Conservation (phyloP, 2,113 vertebrate genomes). For the Myotis lucifugus region DNA sequence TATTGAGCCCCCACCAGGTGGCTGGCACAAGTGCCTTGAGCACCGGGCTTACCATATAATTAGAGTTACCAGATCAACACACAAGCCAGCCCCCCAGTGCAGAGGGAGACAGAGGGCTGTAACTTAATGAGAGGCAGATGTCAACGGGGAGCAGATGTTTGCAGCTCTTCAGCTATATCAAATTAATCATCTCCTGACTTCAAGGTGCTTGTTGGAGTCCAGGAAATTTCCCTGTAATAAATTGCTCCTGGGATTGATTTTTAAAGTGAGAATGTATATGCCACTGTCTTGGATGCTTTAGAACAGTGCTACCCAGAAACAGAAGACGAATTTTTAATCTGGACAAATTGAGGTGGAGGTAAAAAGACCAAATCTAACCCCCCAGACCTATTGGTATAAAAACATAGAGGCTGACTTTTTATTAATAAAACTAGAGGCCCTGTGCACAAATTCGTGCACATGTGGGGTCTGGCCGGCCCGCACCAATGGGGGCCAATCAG, state of each 20-base stretch:
- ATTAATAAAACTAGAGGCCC: neutral
- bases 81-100: slow-evolving; percentile 63
- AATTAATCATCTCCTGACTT: slow-evolving; percentile 82
- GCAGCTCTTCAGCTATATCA: slow-evolving; percentile 80
- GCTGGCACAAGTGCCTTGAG: slow-evolving; percentile 73
- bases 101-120: slow-evolving; percentile 70
- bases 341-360: neutral
- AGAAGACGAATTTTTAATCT: neutral
- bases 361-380: slow-evolving; percentile 9
- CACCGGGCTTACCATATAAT: slow-evolving; percentile 72
- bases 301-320: slow-evolving; percentile 43
- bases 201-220: slow-evolving; percentile 80
- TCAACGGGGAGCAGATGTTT: slow-evolving; percentile 81
- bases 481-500: too few species aligned
- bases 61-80: slow-evolving; percentile 77
- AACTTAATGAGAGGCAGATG: slow-evolving; percentile 80
- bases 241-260: slow-evolving; percentile 79
- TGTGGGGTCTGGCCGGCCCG: too few species aligned
- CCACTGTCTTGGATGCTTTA: slow-evolving; percentile 61
- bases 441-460: too few species aligned
- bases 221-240: slow-evolving; percentile 80
- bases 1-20: slow-evolving; percentile 75
- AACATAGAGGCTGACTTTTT: neutral
- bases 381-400: neutral
- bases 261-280: slow-evolving; percentile 74